Base-by-base conservation (phyloP, 2,888 invertebrate genomes). In the Folsomia manolachei region DNA sequence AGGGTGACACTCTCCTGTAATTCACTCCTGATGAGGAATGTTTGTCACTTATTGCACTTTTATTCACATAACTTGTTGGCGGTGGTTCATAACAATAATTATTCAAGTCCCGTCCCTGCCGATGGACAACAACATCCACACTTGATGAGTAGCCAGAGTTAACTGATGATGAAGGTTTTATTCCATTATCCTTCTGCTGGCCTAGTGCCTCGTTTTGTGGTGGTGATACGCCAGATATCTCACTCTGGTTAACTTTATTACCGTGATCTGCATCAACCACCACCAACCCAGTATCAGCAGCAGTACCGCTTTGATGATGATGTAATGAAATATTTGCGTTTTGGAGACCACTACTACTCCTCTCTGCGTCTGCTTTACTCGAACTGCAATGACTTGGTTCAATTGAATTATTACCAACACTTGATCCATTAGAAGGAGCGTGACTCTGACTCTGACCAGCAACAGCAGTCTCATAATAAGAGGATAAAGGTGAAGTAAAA, bases 91-190 rank as follows among this genome's bases (percentile, higher is more conserved):
- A n/a, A n/a, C n/a, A n/a, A n/a, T n/a, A n/a, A n/a, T n/a, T n/a
- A n/a, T n/a, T n/a, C n/a, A n/a, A n/a, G n/a, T n/a, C n/a, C 65
- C 63, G 68, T 67, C 71, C 70, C 27, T 24, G 52, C 63, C n/a
- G n/a, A 70, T 69, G 75, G 76, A 73, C 75, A 73, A 74, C 74
- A 69, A 75, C 76, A 78, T 78, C 78, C 78, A 75, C 75, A 78
- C 76, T 73, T 75, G 76, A 75, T 67, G 76, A 76, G 63, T 74
- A 71, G 72, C 75, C 76, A 71, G 74, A 75, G 68, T 70, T 74
- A 76, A 76, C 78, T 78, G 76, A 75, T 76, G 75, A 70, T 71
- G 74, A 78, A 72, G 62, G 67, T 56, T 56, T 56, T 21, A 56
- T 56, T 51, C 51, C 51, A 51, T n/a, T n/a, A 65, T 71, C 61